Percentiles rank a stretch among this genome's conserved stretches.
Evolutionary conservation across 1,140 invertebrate species (phyloP).

Genomic region (Lethrus apterus): DNA sequence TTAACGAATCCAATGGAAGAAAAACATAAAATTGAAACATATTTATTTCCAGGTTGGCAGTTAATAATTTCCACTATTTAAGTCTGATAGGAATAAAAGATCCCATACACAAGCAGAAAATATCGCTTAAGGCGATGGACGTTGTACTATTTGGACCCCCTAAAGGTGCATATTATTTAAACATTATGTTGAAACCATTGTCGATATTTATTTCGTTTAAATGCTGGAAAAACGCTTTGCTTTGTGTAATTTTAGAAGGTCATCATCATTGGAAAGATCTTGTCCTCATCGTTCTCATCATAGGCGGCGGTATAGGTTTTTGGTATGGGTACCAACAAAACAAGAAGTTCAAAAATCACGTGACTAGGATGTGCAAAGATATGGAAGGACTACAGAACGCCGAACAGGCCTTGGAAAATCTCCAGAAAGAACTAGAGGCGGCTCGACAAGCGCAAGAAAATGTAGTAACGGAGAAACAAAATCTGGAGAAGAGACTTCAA

Average conservation of each 20-base stretch:
- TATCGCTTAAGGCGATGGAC: slow-evolving; percentile 94
- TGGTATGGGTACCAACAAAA: slow-evolving; percentile 88
- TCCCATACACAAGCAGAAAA: slow-evolving; percentile 93
- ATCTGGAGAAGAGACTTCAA: slow-evolving; percentile 67
- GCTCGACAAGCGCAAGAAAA: slow-evolving; percentile 60
- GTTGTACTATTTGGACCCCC: slow-evolving; percentile 93
- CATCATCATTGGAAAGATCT: slow-evolving; percentile 80
- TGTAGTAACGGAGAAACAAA: slow-evolving; percentile 71
- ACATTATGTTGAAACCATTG: slow-evolving; percentile 5
- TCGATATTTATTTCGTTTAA: background rate
- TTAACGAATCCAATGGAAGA: too few relatives aligned
- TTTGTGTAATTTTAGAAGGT: slow-evolving; percentile 47
- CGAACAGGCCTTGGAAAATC: slow-evolving; percentile 74
- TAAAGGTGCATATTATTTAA: slow-evolving; percentile 72
- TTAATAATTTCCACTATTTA: slow-evolving; percentile 84
- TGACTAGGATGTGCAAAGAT: slow-evolving; percentile 84
- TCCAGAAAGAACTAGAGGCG: slow-evolving; percentile 65
- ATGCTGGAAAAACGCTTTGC: too few relatives aligned
- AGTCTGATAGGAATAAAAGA: slow-evolving; percentile 91
- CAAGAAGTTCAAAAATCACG: slow-evolving; percentile 74
- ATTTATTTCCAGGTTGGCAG: slow-evolving; percentile 65
- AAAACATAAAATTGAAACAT: slow-evolving; percentile 8
- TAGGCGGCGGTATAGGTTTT: slow-evolving; percentile 78
- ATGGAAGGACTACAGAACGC: slow-evolving; percentile 88
- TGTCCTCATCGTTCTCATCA: slow-evolving; percentile 69